A percentile compares a stretch with the other conserved stretches of the same genome.
phyloP scores from a whole-genome alignment of 1,140 invertebrate genomes.

The Monomorium pharaonis region DNA sequence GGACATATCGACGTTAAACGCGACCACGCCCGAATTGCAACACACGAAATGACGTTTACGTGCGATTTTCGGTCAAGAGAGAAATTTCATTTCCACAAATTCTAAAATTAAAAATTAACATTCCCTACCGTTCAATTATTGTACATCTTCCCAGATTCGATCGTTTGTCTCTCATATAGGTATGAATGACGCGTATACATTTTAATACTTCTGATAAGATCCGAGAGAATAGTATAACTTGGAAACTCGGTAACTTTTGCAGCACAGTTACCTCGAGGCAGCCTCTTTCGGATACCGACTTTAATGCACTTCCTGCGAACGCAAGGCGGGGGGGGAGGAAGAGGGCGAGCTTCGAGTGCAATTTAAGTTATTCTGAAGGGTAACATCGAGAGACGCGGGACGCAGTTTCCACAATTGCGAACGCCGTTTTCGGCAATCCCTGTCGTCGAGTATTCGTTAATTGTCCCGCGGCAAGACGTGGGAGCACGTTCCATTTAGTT shows the following conservation, averaged over 20 bases:
- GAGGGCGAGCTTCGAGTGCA: conserved; percentile 61
- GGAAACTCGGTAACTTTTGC: conserved; percentile 23
- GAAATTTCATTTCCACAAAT: not conserved
- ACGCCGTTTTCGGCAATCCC: conserved; percentile 44
- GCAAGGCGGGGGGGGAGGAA: no score
- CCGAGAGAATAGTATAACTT: conserved; percentile 18
- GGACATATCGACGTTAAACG: not conserved
- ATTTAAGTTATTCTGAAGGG: conserved; percentile 68
- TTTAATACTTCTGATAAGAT: conserved; percentile 4
- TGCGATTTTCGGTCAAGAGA: not conserved
- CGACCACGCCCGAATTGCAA: not conserved
- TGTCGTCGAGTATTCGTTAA: conserved; percentile 65
- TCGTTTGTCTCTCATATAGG: not conserved
- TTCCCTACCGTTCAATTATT: not conserved
- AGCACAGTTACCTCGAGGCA: conserved; percentile 6
- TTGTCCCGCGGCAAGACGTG: conserved; percentile 57
- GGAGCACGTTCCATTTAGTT: conserved; percentile 64
- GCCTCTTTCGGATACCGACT: conserved; percentile 49
- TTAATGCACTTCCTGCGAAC: conserved; percentile 65
- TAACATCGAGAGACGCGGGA: conserved; percentile 47
- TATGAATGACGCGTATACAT: not conserved
- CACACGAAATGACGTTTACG: not conserved
- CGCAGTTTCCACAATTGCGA: conserved; percentile 45
- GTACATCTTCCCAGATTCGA: not conserved
- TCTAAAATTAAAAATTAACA: not conserved